These are phyloP conservation scores for Himalopsyche japonica DNA, from an alignment of 2,888 invertebrate species.

Conservation along the genomic window DNA sequence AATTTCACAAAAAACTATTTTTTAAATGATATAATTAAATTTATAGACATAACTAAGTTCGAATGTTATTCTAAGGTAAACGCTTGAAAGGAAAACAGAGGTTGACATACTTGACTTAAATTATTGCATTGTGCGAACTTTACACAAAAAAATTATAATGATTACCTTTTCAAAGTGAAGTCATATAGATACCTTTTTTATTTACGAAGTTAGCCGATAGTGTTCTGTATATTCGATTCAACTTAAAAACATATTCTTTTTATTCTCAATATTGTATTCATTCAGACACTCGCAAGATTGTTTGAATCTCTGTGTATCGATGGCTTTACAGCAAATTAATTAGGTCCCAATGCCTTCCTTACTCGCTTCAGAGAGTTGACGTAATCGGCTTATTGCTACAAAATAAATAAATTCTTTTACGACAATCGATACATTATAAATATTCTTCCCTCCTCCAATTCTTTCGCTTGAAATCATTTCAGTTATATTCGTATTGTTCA, in stretches of 20 bases:
- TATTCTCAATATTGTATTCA: not conserved
- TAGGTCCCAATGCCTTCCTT: constrained; percentile 31
- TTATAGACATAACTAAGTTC: too few species aligned
- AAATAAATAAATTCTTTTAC: constrained; percentile 20
- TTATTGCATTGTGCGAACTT: too few species aligned
- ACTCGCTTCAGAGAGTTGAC: constrained; percentile 33
- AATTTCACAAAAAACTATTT: too few species aligned
- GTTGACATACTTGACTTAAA: too few species aligned
- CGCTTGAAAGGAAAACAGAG: too few species aligned
- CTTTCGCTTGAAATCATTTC: not conserved
- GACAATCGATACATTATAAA: constrained; percentile 38
- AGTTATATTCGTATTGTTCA: not conserved
- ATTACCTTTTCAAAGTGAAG: too few species aligned
- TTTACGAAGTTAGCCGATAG: too few species aligned
- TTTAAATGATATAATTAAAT: too few species aligned
- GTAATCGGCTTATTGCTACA: constrained; percentile 37
- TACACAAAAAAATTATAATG: too few species aligned
- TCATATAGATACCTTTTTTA: too few species aligned
- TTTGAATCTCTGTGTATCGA: not conserved
- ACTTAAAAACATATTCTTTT: not conserved
- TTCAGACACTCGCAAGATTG: not conserved
- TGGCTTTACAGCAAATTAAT: constrained; percentile 29
- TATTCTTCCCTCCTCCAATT: not conserved
- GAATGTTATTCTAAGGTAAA: too few species aligned
- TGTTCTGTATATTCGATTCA: too few species aligned